Conservation (phyloP, 2,888 invertebrate species). For the Plemyria rubiginata region DNA sequence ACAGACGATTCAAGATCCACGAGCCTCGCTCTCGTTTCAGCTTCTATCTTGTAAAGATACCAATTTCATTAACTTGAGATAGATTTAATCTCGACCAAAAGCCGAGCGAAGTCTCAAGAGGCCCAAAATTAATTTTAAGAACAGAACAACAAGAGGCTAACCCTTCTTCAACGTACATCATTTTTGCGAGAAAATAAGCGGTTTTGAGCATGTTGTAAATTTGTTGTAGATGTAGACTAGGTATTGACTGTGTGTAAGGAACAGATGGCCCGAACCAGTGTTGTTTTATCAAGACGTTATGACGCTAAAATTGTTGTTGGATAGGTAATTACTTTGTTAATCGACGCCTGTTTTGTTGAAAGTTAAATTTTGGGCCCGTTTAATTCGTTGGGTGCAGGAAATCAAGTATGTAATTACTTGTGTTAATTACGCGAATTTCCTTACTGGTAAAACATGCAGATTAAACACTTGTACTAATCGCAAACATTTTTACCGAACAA, state of each 20-base stretch:
- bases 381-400: constrained; percentile 47
- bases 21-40: constrained; percentile 33
- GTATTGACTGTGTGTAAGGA: constrained; percentile 64
- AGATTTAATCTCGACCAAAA: constrained; percentile 70
- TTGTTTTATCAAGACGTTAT: constrained; percentile 63
- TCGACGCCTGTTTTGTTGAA: constrained; percentile 46
- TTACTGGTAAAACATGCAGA: constrained; percentile 31
- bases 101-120: constrained; percentile 71
- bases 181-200: constrained; percentile 41
- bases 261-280: constrained; percentile 76
- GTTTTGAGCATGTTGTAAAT: constrained; percentile 2
- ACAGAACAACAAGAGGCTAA: constrained; percentile 63
- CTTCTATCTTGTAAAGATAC: constrained; percentile 58
- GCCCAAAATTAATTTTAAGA: constrained; percentile 79
- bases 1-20: constrained; percentile 26
- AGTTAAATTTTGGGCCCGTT: constrained; percentile 45
- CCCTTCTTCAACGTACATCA: constrained; percentile 27
- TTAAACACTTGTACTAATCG: constrained; percentile 18
- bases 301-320: constrained; percentile 66
- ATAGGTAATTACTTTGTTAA: constrained; percentile 75
- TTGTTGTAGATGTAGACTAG: constrained; percentile 31
- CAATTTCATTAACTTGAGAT: constrained; percentile 72
- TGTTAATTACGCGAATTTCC: constrained; percentile 28
- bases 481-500: constrained; percentile 15
- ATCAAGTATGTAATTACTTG: constrained; percentile 40